Evolutionary conservation across 1,140 invertebrate species (phyloP).

Genomic region (Manduca sexta): DNA sequence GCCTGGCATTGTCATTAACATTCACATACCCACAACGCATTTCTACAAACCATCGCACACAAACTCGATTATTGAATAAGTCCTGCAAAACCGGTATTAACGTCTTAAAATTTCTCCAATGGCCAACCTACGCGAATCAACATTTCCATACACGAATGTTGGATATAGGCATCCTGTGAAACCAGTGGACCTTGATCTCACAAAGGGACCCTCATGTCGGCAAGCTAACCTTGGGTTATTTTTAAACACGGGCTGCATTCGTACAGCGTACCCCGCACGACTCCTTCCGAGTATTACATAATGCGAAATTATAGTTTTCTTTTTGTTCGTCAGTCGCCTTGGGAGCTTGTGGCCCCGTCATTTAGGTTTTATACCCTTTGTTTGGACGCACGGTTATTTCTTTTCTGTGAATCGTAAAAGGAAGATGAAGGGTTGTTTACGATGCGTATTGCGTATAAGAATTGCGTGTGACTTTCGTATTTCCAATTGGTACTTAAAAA

Average conservation of each 20-base stretch:
- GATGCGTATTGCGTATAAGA: slow-evolving; percentile 1
- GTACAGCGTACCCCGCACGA: slow-evolving; percentile 61
- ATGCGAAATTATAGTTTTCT: slow-evolving; percentile 53
- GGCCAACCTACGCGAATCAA: slow-evolving; percentile 12
- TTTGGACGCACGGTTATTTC: slow-evolving; percentile 68
- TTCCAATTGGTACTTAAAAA: no score
- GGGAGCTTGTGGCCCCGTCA: slow-evolving; percentile 68
- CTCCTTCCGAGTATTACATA: slow-evolving; percentile 70
- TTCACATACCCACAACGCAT: no score
- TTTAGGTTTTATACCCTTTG: slow-evolving; percentile 64
- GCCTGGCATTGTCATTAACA: no score
- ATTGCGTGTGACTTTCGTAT: no score
- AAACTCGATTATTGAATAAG: not conserved
- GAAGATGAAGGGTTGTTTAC: slow-evolving; percentile 65
- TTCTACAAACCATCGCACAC: no score
- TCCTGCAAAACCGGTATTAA: slow-evolving; percentile 1
- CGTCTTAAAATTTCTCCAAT: slow-evolving; percentile 7
- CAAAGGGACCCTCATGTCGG: slow-evolving; percentile 62
- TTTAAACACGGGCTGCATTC: slow-evolving; percentile 63
- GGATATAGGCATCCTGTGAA: slow-evolving; percentile 51
- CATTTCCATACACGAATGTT: slow-evolving; percentile 32
- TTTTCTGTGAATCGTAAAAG: slow-evolving; percentile 70
- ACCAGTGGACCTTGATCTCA: slow-evolving; percentile 68
- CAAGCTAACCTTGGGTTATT: slow-evolving; percentile 69
- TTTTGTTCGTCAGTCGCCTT: slow-evolving; percentile 28